Evolutionary conservation across 2,797 vertebrate genomes (phyloP), one percentile per base, ranked within the genome.

Genomic region (Sebastes hubbsi): DNA sequence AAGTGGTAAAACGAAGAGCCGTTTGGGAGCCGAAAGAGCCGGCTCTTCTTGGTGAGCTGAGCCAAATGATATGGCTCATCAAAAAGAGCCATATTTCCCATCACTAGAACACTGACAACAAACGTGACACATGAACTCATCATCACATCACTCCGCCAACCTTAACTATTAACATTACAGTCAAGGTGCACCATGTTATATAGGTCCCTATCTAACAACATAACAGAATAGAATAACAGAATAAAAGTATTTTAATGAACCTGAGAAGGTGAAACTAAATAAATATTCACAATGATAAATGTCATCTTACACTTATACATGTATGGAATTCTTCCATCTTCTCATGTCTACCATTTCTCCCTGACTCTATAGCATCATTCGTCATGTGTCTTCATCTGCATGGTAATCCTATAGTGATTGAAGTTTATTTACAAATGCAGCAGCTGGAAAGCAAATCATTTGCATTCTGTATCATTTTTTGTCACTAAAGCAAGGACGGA

Each of bases 371-470:
- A 30, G 65, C 32, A 61, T 69, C 25, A 18, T 54, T 60, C 6
- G 4, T 46, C 27, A 36, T 27, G 11, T 54, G 30, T 38, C 55
- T 62, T 58, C 32, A 74, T 80, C 75, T 80, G 52, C 63, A 80
- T 61, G 72, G 25, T 64, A 83, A 87, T 80, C 27, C 18, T 29
- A 32, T 30, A 25, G 56, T 38, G 65, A 74, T 29, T 78, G 59
- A 66, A 80, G 59, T 61, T 59, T 62, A 81, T 79, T 59, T 72
- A 46, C n/a, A 70, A 12, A 55, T 11, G 69, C 54, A 38, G 56
- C 36, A 63, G 49, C 13, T 46, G 38, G 8, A 75, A 83, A 75
- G 34, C 66, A 74, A 74, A 69, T 65, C 18, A 75, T 68, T 72
- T 68, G 59, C 42, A 55, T 46, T 36, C 18, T n/a, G 36, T 76